These are phyloP conservation scores for Idris sp. DNA, from an alignment of 1,140 invertebrate genomes.

Conservation along the genomic window DNA sequence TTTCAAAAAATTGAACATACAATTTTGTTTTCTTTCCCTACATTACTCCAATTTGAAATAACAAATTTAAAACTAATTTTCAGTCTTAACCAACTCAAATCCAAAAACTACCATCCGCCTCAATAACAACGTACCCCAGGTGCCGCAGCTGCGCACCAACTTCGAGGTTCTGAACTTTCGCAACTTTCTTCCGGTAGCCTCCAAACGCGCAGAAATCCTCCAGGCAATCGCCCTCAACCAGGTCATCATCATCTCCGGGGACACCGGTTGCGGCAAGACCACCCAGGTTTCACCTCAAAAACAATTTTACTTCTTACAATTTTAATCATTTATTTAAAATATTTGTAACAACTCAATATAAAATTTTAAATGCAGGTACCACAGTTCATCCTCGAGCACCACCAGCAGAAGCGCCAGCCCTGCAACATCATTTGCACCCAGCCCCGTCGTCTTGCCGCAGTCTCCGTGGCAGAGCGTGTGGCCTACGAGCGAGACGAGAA, in stretches of 20 bases:
- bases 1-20: no score
- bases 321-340: no score
- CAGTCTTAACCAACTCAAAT: conserved; percentile 77
- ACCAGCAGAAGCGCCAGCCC: conserved; percentile 80
- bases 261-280: conserved; percentile 93
- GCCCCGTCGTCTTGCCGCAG: conserved; percentile 92
- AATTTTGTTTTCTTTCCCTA: no score
- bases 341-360: no score
- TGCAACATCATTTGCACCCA: conserved; percentile 96
- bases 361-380: no score
- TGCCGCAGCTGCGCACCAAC: conserved; percentile 79
- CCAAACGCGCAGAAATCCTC: conserved; percentile 79
- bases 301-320: no score
- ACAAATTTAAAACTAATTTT: conserved; percentile 26
- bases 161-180: conserved; percentile 78
- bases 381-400: conserved; percentile 92
- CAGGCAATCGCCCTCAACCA: conserved; percentile 78
- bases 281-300: no score
- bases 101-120: conserved; percentile 80
- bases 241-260: conserved; percentile 85
- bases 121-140: conserved; percentile 82
- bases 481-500: conserved; percentile 91
- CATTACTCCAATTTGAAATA: no score
- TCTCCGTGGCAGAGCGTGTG: conserved; percentile 89
- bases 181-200: conserved; percentile 80